A percentile compares a stretch with the other conserved stretches of the same genome.
phyloP scores from a whole-genome alignment of 2,797 vertebrate genomes.

The Philypnodon macrostomus region DNA sequence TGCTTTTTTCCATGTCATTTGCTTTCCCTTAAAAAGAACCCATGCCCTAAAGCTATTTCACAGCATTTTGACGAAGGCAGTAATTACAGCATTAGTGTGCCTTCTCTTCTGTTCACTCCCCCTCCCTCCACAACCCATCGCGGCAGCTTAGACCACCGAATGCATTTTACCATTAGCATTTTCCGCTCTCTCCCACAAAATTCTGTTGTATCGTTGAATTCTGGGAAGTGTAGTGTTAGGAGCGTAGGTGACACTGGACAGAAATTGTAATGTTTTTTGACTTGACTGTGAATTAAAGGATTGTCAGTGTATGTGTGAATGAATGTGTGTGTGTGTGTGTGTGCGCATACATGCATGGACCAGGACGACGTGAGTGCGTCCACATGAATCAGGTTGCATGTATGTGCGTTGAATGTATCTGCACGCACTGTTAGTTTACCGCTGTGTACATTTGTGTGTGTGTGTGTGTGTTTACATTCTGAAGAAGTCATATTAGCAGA shows the following conservation, averaged over 20 bases:
- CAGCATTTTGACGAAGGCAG: constrained; percentile 53
- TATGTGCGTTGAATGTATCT: constrained; percentile 61
- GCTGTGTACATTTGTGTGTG: constrained; percentile 6
- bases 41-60: constrained; percentile 41
- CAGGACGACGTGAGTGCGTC: constrained; percentile 23
- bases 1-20: constrained; percentile 53
- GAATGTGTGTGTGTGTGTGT: constrained; percentile 15
- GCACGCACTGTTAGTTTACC: constrained; percentile 20
- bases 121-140: constrained; percentile 20
- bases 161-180: constrained; percentile 15
- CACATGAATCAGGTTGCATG: constrained; percentile 53
- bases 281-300: constrained; percentile 3
- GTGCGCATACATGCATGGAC: constrained; percentile 33
- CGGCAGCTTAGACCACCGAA: constrained; percentile 35
- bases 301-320: constrained; percentile 4
- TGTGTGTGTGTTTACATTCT: constrained; percentile 11
- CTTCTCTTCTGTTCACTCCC: constrained; percentile 26
- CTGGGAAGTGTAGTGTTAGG: constrained; percentile 45
- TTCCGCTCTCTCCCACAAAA: constrained; percentile 14
- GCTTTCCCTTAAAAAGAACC: constrained; percentile 42
- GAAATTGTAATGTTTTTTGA: constrained; percentile 3
- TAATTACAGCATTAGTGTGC: constrained; percentile 62
- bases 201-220: constrained; percentile 41
- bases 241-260: constrained; percentile 37
- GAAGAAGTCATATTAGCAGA: constrained; percentile 4